Conservation (phyloP, 1,140 invertebrate species). For the Luehdorfia chinensis region DNA sequence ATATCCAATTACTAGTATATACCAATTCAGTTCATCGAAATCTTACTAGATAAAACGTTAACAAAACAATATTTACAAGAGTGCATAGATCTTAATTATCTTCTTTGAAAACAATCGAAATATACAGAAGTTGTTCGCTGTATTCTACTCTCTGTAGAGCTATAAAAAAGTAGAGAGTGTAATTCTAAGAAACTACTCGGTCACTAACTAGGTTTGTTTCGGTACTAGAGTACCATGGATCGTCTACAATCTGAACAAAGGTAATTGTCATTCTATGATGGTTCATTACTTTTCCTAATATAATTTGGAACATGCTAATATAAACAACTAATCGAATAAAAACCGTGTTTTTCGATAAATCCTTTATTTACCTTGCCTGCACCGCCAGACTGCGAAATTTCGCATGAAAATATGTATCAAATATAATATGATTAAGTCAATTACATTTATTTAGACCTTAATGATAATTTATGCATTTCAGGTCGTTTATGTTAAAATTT, state of each 20-base stretch:
- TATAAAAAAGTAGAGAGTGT: conserved; percentile 1
- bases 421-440: too few species aligned
- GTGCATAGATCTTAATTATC: neutral
- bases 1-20: neutral
- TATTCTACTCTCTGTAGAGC: conserved; percentile 11
- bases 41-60: conserved; percentile 2
- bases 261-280: conserved; percentile 7
- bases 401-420: conserved; percentile 9
- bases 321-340: conserved; percentile 16
- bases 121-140: neutral
- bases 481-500: too few species aligned
- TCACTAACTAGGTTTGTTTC: conserved; percentile 10
- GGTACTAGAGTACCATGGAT: conserved; percentile 7
- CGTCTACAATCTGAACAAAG: conserved; percentile 3
- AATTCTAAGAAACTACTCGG: conserved; percentile 9
- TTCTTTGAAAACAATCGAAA: neutral
- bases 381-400: conserved; percentile 11
- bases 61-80: conserved; percentile 11
- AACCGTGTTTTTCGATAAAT: conserved; percentile 2
- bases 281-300: conserved; percentile 9
- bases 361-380: conserved; percentile 13
- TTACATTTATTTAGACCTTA: too few species aligned
- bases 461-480: too few species aligned
- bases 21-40: too few species aligned
- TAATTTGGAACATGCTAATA: conserved; percentile 13